phyloP scores from a whole-genome alignment of 2,797 vertebrate genomes.

The Parambassis ranga region DNA sequence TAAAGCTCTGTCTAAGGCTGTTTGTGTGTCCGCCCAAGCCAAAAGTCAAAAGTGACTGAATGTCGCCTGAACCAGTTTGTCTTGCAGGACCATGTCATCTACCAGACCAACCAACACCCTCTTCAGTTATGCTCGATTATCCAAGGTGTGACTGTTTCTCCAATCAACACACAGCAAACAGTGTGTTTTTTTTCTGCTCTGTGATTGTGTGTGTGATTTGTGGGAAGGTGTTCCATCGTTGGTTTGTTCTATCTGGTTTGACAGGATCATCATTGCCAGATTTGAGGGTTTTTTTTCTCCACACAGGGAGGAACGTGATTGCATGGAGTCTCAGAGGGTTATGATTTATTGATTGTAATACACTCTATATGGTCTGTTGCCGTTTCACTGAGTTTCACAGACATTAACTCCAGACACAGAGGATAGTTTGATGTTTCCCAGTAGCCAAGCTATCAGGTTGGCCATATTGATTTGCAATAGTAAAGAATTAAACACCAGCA shows the following conservation, averaged over 20 bases:
- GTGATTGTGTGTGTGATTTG: not conserved
- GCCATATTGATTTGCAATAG: constrained; percentile 21
- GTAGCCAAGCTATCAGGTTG: not conserved
- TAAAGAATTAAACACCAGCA: constrained; percentile 8
- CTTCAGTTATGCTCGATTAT: constrained; percentile 25
- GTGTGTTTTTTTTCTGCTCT: constrained; percentile 38
- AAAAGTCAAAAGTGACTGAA: not conserved
- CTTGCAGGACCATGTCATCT: constrained; percentile 26
- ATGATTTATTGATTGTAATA: not conserved
- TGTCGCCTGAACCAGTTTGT: constrained; percentile 65
- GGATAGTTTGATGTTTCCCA: not conserved
- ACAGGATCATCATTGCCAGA: constrained; percentile 24
- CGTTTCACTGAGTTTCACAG: not conserved
- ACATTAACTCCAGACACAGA: not conserved
- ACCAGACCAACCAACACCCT: constrained; percentile 40
- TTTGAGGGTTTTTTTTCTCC: not conserved
- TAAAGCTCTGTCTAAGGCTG: not conserved
- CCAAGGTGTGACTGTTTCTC: constrained; percentile 44
- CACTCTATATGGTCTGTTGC: not conserved
- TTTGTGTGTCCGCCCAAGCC: not conserved
- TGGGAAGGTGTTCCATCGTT: not conserved
- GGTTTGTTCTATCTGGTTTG: constrained; percentile 23
- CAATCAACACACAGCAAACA: constrained; percentile 28
- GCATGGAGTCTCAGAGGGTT: not conserved
- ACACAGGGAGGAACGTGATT: not conserved